Evolutionary conservation across 2,113 vertebrate genomes (phyloP).

Genomic region (Nicator chloris): DNA sequence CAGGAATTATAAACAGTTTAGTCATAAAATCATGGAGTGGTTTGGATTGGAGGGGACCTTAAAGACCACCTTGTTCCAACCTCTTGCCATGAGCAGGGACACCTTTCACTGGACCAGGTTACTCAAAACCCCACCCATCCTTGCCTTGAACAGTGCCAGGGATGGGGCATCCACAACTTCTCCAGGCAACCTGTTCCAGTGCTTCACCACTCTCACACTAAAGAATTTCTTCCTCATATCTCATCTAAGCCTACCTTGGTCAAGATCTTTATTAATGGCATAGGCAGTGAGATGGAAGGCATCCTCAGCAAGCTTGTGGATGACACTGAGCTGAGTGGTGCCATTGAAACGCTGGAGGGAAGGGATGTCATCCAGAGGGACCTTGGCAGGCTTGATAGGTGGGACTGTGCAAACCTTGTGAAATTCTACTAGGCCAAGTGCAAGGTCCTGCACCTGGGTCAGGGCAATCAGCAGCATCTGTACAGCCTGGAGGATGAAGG

Average conservation of each 20-base stretch:
- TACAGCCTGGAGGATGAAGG: background rate
- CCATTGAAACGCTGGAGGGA: background rate
- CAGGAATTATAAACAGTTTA: background rate
- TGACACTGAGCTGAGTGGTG: background rate
- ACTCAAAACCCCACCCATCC: background rate
- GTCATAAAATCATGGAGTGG: background rate
- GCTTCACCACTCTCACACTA: background rate
- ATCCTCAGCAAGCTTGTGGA: background rate
- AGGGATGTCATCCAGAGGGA: background rate
- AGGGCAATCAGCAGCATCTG: background rate
- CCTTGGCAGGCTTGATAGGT: background rate
- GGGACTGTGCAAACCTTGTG: background rate
- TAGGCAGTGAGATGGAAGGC: fast-evolving
- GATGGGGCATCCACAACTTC: background rate
- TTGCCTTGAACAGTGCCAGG: background rate
- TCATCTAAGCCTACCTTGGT: background rate
- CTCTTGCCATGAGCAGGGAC: background rate
- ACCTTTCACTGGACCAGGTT: background rate
- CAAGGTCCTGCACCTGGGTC: background rate
- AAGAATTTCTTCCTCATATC: background rate
- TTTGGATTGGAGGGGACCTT: background rate
- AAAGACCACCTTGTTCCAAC: background rate
- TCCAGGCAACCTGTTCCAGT: background rate
- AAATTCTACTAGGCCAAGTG: background rate
- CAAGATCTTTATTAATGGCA: background rate